phyloP scores from a whole-genome alignment of 2,113 vertebrate genomes.

The Clarias magur region DNA sequence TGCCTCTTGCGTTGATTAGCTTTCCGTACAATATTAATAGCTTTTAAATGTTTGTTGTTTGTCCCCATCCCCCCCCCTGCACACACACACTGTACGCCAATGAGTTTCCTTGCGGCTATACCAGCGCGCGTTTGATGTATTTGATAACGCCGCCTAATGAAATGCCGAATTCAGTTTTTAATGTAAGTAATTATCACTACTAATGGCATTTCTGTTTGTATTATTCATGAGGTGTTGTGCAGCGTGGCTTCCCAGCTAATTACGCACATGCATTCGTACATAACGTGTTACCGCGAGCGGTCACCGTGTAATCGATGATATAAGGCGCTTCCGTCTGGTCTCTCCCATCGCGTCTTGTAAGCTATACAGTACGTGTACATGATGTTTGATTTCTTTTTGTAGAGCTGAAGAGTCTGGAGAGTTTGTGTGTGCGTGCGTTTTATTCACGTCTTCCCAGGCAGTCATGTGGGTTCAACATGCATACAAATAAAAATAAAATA shows the following conservation, averaged over 20 bases:
- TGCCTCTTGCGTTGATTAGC: slow-evolving; percentile 1
- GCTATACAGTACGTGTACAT: background rate
- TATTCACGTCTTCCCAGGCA: too few relatives aligned
- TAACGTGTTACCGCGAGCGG: background rate
- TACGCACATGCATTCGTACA: background rate
- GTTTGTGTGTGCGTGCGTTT: too few relatives aligned
- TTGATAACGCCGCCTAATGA: background rate
- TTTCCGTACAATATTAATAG: slow-evolving; percentile 7
- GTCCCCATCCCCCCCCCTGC: too few relatives aligned
- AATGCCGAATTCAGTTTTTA: background rate
- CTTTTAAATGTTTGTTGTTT: slow-evolving; percentile 21
- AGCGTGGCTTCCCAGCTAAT: background rate
- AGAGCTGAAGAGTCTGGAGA: background rate
- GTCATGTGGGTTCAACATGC: too few relatives aligned
- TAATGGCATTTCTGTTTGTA: background rate
- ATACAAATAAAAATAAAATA: too few relatives aligned
- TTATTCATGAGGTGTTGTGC: background rate
- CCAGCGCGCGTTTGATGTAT: background rate
- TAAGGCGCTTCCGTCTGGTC: background rate
- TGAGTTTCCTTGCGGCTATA: background rate
- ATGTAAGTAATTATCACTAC: background rate
- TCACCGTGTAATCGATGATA: background rate
- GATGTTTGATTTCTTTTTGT: background rate
- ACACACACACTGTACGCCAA: background rate
- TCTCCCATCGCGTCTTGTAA: background rate